Base-by-base conservation (phyloP, 2,797 vertebrate genomes). In the Alfaro cultratus region DNA sequence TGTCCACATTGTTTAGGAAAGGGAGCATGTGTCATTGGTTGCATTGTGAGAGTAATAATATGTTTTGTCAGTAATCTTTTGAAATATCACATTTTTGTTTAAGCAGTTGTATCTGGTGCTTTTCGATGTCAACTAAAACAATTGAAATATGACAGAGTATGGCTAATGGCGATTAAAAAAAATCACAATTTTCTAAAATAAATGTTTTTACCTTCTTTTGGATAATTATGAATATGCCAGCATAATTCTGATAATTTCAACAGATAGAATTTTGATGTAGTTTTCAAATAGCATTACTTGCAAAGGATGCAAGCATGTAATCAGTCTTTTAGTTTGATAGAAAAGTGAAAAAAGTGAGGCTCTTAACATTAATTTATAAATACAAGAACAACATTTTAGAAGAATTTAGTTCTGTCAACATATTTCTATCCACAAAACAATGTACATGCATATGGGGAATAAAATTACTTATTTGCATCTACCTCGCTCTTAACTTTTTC, bases 271-370 rank as follows among this genome's bases (percentile, higher is more conserved):
- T 36, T 34, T 18, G 36, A 36, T 8, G 29, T 64, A 60, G n/a
- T 60, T 15, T 64, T 15, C 60, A 36, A 29, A 64, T 36, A 34
- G 60, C 6, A 23, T 68, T 34, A 67, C 10, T 10, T 68, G 18
- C 34, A 68, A 68, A 12, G 53, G 2, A 70, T 13, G 23, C 68
- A 21, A 36, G 21, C 4, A 70, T 55, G 73, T 31, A 81, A 67
- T 34, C 46, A 80, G 6, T 16, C 13, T 23, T 80, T 39, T 82
- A 60, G 21, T 16, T 46, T 62, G 15, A 78, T 75, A 82, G 53
- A 77, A 34, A 76, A 39, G 10, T 68, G 31, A 79, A 13, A 81
- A 23, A 67, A 21, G 16, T 12, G 16, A 41, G 10, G 36, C 18
- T 41, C 7, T 68, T 26, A 67, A 4, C 62, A 45, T 43, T 82